Percentiles rank a stretch among this genome's conserved stretches.
Evolutionary conservation across 2,113 vertebrate species (phyloP).

Genomic region (Planiliza haematocheilus): DNA sequence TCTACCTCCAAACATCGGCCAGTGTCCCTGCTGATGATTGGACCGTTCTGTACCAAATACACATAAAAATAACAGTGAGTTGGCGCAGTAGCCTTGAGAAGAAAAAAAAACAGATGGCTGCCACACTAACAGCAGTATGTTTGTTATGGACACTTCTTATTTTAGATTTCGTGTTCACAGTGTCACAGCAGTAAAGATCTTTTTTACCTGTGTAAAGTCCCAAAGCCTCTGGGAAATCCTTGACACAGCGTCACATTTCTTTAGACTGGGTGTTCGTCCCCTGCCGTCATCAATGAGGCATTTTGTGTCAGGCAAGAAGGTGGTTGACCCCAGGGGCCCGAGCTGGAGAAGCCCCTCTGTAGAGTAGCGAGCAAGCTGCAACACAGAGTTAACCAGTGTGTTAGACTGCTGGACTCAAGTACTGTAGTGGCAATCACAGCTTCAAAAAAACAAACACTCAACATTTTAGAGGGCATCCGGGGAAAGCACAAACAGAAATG

Average conservation of each 20-base stretch:
- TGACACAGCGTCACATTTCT: conserved; percentile 90
- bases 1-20: conserved; percentile 98
- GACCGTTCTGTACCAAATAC: conserved; percentile 86
- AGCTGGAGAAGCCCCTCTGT: conserved; percentile 93
- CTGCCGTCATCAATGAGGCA: conserved; percentile 94
- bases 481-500: conserved; percentile 12
- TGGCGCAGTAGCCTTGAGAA: background rate
- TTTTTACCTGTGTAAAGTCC: conserved; percentile 97
- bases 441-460: background rate
- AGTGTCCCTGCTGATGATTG: conserved; percentile 96
- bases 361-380: conserved; percentile 93
- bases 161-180: too few species aligned
- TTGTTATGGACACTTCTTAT: too few species aligned
- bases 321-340: conserved; percentile 94
- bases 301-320: conserved; percentile 96
- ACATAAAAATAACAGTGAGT: background rate
- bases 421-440: conserved; percentile 8
- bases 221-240: conserved; percentile 91
- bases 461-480: conserved; percentile 21
- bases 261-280: conserved; percentile 89
- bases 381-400: conserved; percentile 29
- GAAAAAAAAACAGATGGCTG: too few species aligned
- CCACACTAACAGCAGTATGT: too few species aligned
- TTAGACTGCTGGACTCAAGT: background rate
- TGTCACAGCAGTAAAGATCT: background rate